Evolutionary conservation across 2,797 vertebrate genomes (phyloP).

Genomic region (Clarias laeviceps): DNA sequence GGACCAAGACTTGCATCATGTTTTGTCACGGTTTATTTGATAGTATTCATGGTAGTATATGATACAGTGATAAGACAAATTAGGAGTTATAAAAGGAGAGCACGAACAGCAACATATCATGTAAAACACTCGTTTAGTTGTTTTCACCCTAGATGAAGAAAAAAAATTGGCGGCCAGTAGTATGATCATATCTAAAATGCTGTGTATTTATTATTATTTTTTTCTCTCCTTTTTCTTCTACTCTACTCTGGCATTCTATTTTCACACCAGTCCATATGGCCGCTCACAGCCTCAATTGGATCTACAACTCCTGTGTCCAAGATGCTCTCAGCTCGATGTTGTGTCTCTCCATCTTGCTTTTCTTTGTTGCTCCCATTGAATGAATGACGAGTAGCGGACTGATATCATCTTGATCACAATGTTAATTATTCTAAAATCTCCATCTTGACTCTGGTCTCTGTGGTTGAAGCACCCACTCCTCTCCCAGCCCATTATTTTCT

Average conservation of each 20-base stretch:
- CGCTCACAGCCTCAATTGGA: slow-evolving; percentile 78
- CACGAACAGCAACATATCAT: slow-evolving; percentile 35
- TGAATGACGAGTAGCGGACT: slow-evolving; percentile 67
- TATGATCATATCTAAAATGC: slow-evolving; percentile 67
- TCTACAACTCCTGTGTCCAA: slow-evolving; percentile 76
- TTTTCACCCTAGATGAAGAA: slow-evolving; percentile 50
- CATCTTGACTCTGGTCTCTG: slow-evolving; percentile 62
- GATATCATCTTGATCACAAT: slow-evolving; percentile 61
- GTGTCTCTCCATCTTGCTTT: slow-evolving; percentile 60
- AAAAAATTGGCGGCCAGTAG: slow-evolving; percentile 55
- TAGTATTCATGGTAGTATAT: not conserved
- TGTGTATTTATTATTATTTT: slow-evolving; percentile 63
- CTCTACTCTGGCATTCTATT: slow-evolving; percentile 79
- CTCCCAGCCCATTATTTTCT: slow-evolving; percentile 75
- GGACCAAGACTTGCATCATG: slow-evolving; percentile 6
- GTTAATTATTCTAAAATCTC: slow-evolving; percentile 63
- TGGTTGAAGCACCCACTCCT: slow-evolving; percentile 67
- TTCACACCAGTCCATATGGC: slow-evolving; percentile 83
- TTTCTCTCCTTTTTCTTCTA: slow-evolving; percentile 60
- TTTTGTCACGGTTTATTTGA: slow-evolving; percentile 8
- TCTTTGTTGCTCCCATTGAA: slow-evolving; percentile 67
- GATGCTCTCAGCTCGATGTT: slow-evolving; percentile 72
- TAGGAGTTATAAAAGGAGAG: slow-evolving; percentile 12
- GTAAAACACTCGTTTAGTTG: slow-evolving; percentile 38
- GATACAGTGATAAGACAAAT: slow-evolving; percentile 12